Evolutionary conservation across 2,113 vertebrate genomes (phyloP).

Genomic region (Halcyon malimbica): DNA sequence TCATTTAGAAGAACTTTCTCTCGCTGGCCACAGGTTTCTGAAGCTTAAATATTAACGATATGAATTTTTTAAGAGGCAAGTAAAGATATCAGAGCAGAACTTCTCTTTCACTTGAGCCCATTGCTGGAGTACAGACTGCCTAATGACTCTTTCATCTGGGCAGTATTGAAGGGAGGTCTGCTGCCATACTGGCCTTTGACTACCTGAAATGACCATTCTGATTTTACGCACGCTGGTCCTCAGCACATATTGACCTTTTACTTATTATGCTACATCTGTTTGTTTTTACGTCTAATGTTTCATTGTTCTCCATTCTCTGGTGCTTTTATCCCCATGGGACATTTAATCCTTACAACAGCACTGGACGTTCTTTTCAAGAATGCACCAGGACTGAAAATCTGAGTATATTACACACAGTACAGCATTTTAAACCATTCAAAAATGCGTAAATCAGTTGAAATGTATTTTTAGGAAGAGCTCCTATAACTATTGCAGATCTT

Average conservation of each 20-base stretch:
- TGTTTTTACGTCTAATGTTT: conserved; percentile 34
- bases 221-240: background rate
- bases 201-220: background rate
- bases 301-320: background rate
- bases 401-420: background rate
- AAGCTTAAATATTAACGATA: conserved; percentile 75
- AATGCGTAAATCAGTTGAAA: conserved; percentile 31
- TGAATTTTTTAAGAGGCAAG: conserved; percentile 69
- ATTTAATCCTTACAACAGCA: conserved; percentile 31
- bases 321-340: background rate
- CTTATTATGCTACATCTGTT: conserved; percentile 18
- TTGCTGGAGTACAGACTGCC: background rate
- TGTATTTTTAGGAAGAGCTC: conserved; percentile 41
- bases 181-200: background rate
- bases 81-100: conserved; percentile 23
- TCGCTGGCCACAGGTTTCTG: conserved; percentile 50
- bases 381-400: background rate
- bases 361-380: conserved; percentile 32
- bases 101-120: background rate
- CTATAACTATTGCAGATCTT: background rate
- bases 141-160: background rate
- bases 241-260: conserved; percentile 13
- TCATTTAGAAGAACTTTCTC: conserved; percentile 61
- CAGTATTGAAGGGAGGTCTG: background rate
- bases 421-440: conserved; percentile 1